phyloP scores from a whole-genome alignment of 2,797 vertebrate genomes.

The Acanthiza pusilla region DNA sequence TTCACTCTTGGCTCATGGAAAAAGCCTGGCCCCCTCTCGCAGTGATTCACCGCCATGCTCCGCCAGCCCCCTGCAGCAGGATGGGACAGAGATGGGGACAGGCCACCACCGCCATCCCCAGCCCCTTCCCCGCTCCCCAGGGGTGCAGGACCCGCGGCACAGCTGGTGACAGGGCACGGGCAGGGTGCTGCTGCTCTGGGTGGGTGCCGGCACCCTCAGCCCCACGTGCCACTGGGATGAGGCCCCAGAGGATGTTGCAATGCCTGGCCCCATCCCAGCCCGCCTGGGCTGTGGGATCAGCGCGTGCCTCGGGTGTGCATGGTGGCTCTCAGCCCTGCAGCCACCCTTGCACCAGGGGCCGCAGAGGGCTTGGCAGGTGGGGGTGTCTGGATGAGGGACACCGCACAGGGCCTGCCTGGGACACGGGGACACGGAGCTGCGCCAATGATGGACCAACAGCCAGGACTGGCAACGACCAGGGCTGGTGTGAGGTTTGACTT shows the following conservation, averaged over 20 bases:
- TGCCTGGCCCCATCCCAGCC: background rate
- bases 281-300: background rate
- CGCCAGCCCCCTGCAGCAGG: background rate
- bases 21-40: rapidly evolving
- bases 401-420: rapidly evolving
- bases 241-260: background rate
- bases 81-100: rapidly evolving
- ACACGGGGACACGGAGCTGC: background rate
- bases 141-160: background rate
- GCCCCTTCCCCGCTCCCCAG: rapidly evolving
- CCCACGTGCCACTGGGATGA: rapidly evolving
- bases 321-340: rapidly evolving
- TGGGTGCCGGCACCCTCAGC: background rate
- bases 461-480: rapidly evolving
- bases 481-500: background rate
- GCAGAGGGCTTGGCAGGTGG: rapidly evolving
- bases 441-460: rapidly evolving
- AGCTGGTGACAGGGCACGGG: rapidly evolving
- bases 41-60: background rate
- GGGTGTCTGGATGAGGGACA: background rate
- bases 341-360: rapidly evolving
- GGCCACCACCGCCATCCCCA: rapidly evolving
- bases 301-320: rapidly evolving
- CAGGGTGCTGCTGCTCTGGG: rapidly evolving
- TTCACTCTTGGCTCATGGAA: constrained; percentile 14